Evolutionary conservation across 2,797 vertebrate genomes (phyloP).

Genomic region (Aeoliscus strigatus): DNA sequence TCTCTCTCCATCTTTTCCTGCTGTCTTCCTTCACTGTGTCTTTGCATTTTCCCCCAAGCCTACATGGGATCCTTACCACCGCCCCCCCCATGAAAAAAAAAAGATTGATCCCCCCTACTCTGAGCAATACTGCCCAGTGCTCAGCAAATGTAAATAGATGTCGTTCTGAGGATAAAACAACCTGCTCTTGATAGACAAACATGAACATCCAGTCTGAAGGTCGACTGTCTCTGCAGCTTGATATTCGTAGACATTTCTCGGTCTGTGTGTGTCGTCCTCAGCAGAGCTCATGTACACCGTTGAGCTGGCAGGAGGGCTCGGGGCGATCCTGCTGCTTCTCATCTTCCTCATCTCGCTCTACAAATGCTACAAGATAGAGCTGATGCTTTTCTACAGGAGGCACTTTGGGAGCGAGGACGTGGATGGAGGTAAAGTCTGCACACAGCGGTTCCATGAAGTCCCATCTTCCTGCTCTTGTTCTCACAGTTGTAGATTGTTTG

Average conservation of each 20-base stretch:
- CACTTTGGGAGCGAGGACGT: constrained; percentile 96
- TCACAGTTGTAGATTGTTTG: too few relatives aligned
- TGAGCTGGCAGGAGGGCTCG: constrained; percentile 95
- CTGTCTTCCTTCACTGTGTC: constrained; percentile 28
- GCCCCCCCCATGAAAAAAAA: too few relatives aligned
- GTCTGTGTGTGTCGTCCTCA: constrained; percentile 61
- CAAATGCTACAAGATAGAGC: constrained; percentile 98
- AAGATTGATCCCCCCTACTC: too few relatives aligned
- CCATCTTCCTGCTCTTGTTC: too few relatives aligned
- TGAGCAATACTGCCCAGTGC: constrained; percentile 19
- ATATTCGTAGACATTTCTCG: constrained; percentile 17
- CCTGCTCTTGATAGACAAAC: constrained; percentile 4
- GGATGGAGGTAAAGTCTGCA: constrained; percentile 84
- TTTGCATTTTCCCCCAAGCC: constrained; percentile 45
- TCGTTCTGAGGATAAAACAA: not conserved
- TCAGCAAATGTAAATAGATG: constrained; percentile 24
- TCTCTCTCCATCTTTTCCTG: constrained; percentile 3
- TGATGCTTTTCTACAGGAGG: constrained; percentile 97
- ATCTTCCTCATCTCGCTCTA: constrained; percentile 94
- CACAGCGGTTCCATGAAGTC: too few relatives aligned
- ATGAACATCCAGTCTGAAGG: not conserved
- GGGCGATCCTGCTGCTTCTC: constrained; percentile 94
- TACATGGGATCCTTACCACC: constrained; percentile 33
- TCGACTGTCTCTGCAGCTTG: constrained; percentile 13
- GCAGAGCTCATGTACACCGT: constrained; percentile 97